Evolutionary conservation across 2,888 invertebrate species (phyloP), one percentile per base, ranked within the genome.

Genomic region (Pseudanteris insignis): DNA sequence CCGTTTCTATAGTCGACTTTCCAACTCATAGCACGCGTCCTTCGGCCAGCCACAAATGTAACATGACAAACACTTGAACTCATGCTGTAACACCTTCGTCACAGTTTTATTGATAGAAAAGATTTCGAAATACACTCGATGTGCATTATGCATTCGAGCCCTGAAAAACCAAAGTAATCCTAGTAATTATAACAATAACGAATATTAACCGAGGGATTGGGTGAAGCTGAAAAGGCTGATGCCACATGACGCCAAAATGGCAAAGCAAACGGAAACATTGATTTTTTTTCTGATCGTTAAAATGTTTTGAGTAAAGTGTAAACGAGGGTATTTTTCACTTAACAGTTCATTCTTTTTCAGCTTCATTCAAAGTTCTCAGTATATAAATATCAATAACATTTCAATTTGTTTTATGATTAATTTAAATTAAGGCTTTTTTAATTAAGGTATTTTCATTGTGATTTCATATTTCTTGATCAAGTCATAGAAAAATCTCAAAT

Each of bases 1-100:
- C 51, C 40, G 59, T 53, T 47, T 37, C 47, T 57, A 43, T 43
- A 60, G 59, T 60, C 41, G 59, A 60, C 53, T 60, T 46, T 57
- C 40, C 51, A 55, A 62, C 36, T 46, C 37, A 57, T 47, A 47
- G 54, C 59, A 59, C 59, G 59, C 48, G 61, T 50, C 46, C 61
- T 61, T 55, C 54, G 36, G 34, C 48, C 9, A 15, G 25, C 30
- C 44, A 30, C 46, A 40, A 37, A 60, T 60, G 53, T 41, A 36
- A 37, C 25, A 60, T 60, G 60, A 60, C 51, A 25, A 57, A 47
- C 28, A 44, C 15, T 44, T 29, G 47, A 51, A 47, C 53, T n/a
- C 34, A 60, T 53, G 60, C 51, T 13, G 57, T 28, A 18, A 44
- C 28, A 58, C 28, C 36, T 15, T n/a, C 43, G 50, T 38, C 40